These are phyloP conservation scores for Spodoptera exigua DNA, from an alignment of 2,888 invertebrate species.

Conservation along the genomic window DNA sequence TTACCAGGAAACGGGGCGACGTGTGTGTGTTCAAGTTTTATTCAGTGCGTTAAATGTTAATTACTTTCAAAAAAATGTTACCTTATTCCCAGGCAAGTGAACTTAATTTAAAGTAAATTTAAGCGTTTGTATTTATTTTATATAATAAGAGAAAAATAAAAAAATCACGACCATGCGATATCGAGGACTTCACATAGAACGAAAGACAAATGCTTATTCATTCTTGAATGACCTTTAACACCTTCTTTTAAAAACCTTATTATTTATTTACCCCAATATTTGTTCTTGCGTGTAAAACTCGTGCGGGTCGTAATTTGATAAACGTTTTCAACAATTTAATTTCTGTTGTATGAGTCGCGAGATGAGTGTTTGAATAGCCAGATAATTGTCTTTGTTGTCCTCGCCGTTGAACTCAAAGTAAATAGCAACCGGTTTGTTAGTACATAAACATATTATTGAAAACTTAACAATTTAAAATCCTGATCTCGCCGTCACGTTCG, in stretches of 20 bases:
- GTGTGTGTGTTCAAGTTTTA: slow-evolving; percentile 5
- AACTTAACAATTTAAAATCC: slow-evolving; percentile 22
- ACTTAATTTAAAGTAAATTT: background rate
- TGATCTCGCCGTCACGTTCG: slow-evolving; percentile 22
- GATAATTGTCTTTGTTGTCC: slow-evolving; percentile 73
- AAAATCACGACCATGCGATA: too few species aligned
- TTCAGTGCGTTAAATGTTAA: slow-evolving; percentile 19
- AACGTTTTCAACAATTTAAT: slow-evolving; percentile 26
- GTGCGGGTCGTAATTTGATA: background rate
- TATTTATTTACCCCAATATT: too few species aligned
- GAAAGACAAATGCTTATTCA: too few species aligned
- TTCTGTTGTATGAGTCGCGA: slow-evolving; percentile 61
- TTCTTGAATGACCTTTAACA: too few species aligned
- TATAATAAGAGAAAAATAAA: too few species aligned
- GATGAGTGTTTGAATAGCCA: slow-evolving; percentile 53
- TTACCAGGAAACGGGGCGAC: slow-evolving; percentile 8
- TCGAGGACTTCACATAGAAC: too few species aligned
- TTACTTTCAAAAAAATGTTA: slow-evolving; percentile 28
- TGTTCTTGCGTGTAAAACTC: too few species aligned
- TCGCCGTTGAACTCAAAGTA: slow-evolving; percentile 61
- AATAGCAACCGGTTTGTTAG: slow-evolving; percentile 50
- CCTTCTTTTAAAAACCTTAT: too few species aligned
- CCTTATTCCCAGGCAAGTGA: slow-evolving; percentile 33
- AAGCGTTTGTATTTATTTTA: background rate
- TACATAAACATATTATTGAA: slow-evolving; percentile 29